A percentile compares a stretch with the other conserved stretches of the same genome.
These are phyloP conservation scores for Catostylus mosaicus DNA, from an alignment of 30 jellyfish, hydroid and myxozoan species.

Conservation along the genomic window DNA sequence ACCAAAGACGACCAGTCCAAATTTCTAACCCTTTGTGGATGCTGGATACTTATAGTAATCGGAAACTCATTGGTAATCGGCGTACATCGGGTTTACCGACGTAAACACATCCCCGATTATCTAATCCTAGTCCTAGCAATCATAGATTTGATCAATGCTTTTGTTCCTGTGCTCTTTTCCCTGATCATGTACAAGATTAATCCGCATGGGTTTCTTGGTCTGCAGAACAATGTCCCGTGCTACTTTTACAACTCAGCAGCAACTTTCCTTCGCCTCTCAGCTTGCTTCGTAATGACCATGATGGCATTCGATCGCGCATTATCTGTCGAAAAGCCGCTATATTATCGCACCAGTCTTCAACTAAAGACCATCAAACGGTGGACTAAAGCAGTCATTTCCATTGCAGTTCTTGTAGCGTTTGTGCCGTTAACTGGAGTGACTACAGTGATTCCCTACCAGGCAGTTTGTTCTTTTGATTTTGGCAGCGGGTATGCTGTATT, in stretches of 20 bases:
- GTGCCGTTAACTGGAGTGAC: slow-evolving; percentile 70
- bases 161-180: slow-evolving; percentile 64
- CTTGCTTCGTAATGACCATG: slow-evolving; percentile 79
- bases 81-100: slow-evolving; percentile 41
- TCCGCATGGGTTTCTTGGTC: slow-evolving; percentile 47
- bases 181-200: slow-evolving; percentile 57
- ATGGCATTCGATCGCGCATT: slow-evolving; percentile 93
- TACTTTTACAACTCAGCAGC: slow-evolving; percentile 74
- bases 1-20: slow-evolving; percentile 7
- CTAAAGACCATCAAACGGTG: slow-evolving; percentile 53
- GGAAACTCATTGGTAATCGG: slow-evolving; percentile 67
- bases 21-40: slow-evolving; percentile 41
- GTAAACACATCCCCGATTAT: slow-evolving; percentile 70
- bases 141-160: slow-evolving; percentile 60
- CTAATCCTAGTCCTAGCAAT: slow-evolving; percentile 67
- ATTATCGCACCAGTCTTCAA: slow-evolving; percentile 71
- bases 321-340: slow-evolving; percentile 77
- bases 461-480: slow-evolving; percentile 85
- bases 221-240: slow-evolving; percentile 41
- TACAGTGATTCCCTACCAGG: slow-evolving; percentile 28
- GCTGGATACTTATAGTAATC: slow-evolving; percentile 59
- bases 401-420: slow-evolving; percentile 57
- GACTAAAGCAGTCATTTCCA: slow-evolving; percentile 6
- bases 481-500: slow-evolving; percentile 67
- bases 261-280: slow-evolving; percentile 79